A percentile compares a stretch with the other conserved stretches of the same genome.
Evolutionary conservation across 2,797 vertebrate genomes (phyloP).

Genomic region (Furcifer pardalis): DNA sequence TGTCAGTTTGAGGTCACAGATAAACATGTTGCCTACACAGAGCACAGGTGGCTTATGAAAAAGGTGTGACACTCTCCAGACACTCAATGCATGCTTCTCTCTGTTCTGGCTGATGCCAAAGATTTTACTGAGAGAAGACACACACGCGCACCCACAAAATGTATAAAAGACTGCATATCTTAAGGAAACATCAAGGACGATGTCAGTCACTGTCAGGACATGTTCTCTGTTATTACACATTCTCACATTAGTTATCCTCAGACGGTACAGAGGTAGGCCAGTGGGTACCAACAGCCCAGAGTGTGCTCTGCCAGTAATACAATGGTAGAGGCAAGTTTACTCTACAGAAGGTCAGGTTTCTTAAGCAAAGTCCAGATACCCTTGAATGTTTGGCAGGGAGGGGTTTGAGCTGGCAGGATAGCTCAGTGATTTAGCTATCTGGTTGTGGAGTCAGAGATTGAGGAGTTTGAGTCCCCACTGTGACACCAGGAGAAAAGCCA

Average conservation of each 20-base stretch:
- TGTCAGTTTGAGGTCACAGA: slow-evolving; percentile 1
- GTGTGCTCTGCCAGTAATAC: background rate
- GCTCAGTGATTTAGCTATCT: too few species aligned
- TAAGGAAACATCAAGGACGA: background rate
- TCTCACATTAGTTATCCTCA: background rate
- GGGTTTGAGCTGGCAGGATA: too few species aligned
- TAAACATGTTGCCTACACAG: background rate
- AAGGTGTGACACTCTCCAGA: background rate
- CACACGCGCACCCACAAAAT: too few species aligned
- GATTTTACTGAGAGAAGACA: background rate
- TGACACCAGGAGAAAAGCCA: too few species aligned
- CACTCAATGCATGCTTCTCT: background rate
- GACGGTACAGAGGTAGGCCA: background rate
- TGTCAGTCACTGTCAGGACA: background rate
- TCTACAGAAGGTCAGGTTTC: too few species aligned
- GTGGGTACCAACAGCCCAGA: too few species aligned
- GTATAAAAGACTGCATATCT: background rate
- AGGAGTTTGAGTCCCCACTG: too few species aligned
- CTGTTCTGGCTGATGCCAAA: background rate
- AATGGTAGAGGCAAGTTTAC: background rate
- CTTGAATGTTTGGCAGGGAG: too few species aligned
- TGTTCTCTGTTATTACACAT: background rate
- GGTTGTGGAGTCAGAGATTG: too few species aligned
- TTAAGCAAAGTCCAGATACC: too few species aligned
- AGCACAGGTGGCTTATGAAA: background rate